Evolutionary conservation across 2,797 vertebrate genomes (phyloP), one percentile per base, ranked within the genome.

Genomic region (Muraenolepis orangiensis): DNA sequence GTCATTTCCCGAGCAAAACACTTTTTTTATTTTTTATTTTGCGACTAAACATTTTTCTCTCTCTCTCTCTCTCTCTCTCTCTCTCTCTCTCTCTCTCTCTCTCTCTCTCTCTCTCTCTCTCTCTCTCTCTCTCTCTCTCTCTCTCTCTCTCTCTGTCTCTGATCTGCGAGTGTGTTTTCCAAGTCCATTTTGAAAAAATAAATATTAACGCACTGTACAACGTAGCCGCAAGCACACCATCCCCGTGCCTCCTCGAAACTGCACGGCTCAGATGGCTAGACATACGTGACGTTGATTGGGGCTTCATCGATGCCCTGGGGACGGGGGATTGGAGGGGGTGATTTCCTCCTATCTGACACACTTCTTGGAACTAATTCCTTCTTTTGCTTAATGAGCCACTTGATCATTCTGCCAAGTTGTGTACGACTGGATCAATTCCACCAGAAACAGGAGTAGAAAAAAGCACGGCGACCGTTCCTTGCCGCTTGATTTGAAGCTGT

Each of bases 311-410:
- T 31, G 66, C 66, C 13, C 66, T 14, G 4, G 18, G 13, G 26
- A 5, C 7, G 26, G 66, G 12, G 67, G 46, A 42, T n/a, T 8
- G 30, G 46, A 30, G 61, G 0, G 26, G 16, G 74, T 28, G 57
- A 64, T 64, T 64, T 64, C 57, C 57, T 26, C 8, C 57, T 0
- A 64, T 23, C 57, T 26, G 57, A 64, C 57, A 28, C 57, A 64
- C 23, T 64, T 26, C 23, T 64, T 26, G 80, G 72, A 83, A 85
- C 84, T 87, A 90, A 90, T 89, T 88, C 86, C 79, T 64, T 90
- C 84, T 79, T 78, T 76, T 84, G 81, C 81, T 69, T 92, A 92
- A 92, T 86, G 85, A 92, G 89, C 89, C 91, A 87, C 86, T 92
- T 91, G 89, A 91, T 93, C 90, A 91, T 90, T 77, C 80, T 87